These are phyloP conservation scores for Leptoclinus maculatus DNA, from an alignment of 2,797 vertebrate genomes.

Conservation along the genomic window DNA sequence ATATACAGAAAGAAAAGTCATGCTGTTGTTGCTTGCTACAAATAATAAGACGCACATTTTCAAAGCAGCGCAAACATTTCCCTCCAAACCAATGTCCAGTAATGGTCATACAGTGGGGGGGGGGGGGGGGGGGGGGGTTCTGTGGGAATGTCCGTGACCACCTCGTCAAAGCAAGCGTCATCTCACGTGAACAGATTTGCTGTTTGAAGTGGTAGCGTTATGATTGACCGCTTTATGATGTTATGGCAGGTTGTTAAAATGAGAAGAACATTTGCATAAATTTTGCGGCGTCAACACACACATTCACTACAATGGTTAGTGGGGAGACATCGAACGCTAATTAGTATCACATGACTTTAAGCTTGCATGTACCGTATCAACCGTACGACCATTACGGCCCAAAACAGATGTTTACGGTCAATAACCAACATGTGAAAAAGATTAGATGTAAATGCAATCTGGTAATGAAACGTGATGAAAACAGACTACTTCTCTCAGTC, in stretches of 20 bases:
- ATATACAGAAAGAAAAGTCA: conserved; percentile 15
- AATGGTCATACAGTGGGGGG: too few species aligned
- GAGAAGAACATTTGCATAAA: conserved; percentile 3
- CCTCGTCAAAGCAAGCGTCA: neutral
- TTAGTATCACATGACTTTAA: conserved; percentile 7
- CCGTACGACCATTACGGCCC: neutral
- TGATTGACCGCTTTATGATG: neutral
- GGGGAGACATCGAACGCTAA: conserved; percentile 7
- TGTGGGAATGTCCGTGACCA: neutral
- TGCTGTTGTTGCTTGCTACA: neutral
- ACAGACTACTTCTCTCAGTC: neutral
- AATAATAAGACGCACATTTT: conserved; percentile 21
- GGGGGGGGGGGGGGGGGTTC: too few species aligned
- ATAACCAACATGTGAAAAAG: neutral
- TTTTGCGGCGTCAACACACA: neutral
- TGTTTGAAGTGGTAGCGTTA: neutral
- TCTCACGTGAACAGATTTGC: neutral
- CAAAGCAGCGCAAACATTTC: too few species aligned
- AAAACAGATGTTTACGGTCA: conserved; percentile 1
- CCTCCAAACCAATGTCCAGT: too few species aligned
- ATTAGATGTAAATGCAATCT: conserved; percentile 6
- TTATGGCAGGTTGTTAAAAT: neutral
- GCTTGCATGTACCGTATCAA: neutral
- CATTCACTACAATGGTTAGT: neutral
- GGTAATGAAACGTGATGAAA: neutral